Evolutionary conservation across 2,888 invertebrate species (phyloP), one percentile per base, ranked within the genome.

Genomic region (Nephrotoma guestfalica): DNA sequence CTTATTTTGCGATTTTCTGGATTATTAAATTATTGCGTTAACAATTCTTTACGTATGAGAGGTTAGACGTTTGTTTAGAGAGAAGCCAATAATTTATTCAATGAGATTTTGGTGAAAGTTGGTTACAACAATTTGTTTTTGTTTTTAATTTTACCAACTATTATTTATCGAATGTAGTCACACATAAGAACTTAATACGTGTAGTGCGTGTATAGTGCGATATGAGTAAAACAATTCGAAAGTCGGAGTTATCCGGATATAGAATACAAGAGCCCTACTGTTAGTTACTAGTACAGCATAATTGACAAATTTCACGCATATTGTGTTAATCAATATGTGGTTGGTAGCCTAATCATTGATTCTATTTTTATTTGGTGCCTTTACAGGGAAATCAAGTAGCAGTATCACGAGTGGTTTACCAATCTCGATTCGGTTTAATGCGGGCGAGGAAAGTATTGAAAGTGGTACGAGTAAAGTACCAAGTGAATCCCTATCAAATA

Each of bases 371-470:
- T 57, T 57, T 57, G 51, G n/a, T 57, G 5, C 15, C 13, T 83
- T 84, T 84, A 41, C 41, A 84, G 84, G 84, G 84, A 84, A 84
- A 41, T 84, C 84, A 15, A 84, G 84, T 84, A 41, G 84, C 84
- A 71, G 71, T 30, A 30, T 71, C 7, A 89, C 90, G 87, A 90
- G 89, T 88, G 86, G 47, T 11, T 89, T 91, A 83, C 91, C 91
- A 45, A 90, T 91, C 86, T 90, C 91, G 43, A 91, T 91, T 87
- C 91, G 91, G 86, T 91, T 91, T 87, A 91, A 91, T 89, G 91
- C 91, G 88, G 90, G 90, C 88, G 91, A 91, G 88, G 91, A 91
- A 88, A 90, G 91, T 87, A 89, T 91, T 87, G 91, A 91, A 88
- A 91, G 91, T 87, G 90, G 91, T 86, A 90, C 90, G 41, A 86